Conservation (phyloP, 2,797 vertebrate genomes). For the Lepus oiostolus region DNA sequence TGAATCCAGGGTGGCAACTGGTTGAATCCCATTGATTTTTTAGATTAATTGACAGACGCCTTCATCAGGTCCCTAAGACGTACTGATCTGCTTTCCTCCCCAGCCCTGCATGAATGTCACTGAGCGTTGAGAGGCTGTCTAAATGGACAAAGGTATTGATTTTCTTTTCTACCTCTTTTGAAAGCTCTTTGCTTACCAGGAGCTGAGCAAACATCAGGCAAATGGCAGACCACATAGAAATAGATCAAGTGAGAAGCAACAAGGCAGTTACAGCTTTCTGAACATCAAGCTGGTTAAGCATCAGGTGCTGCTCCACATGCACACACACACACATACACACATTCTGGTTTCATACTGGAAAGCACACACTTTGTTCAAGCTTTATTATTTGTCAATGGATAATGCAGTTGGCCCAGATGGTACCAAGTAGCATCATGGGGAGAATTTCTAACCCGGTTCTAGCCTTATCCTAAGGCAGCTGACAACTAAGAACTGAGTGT, state of each 20-base stretch:
- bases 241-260: conserved; percentile 73
- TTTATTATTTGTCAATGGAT: conserved; percentile 60
- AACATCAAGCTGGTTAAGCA: conserved; percentile 67
- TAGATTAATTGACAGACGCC: conserved; percentile 77
- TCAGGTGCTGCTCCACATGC: neutral
- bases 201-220: conserved; percentile 82
- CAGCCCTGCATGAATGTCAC: conserved; percentile 83
- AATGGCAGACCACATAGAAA: conserved; percentile 79
- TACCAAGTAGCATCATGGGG: conserved; percentile 42
- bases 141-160: conserved; percentile 90
- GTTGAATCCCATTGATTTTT: conserved; percentile 83
- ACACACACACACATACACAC: neutral
- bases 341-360: conserved; percentile 55
- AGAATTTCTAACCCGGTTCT: conserved; percentile 41
- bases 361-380: conserved; percentile 56
- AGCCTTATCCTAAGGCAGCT: neutral
- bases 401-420: neutral
- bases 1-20: conserved; percentile 82
- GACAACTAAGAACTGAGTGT: neutral
- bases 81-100: conserved; percentile 86
- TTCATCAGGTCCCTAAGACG: conserved; percentile 82
- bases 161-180: conserved; percentile 81
- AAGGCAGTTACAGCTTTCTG: conserved; percentile 35
- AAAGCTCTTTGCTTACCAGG: conserved; percentile 88
- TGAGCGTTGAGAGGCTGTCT: conserved; percentile 86